Evolutionary conservation across 2,797 vertebrate genomes (phyloP).

Genomic region (Sebastes vulpes): DNA sequence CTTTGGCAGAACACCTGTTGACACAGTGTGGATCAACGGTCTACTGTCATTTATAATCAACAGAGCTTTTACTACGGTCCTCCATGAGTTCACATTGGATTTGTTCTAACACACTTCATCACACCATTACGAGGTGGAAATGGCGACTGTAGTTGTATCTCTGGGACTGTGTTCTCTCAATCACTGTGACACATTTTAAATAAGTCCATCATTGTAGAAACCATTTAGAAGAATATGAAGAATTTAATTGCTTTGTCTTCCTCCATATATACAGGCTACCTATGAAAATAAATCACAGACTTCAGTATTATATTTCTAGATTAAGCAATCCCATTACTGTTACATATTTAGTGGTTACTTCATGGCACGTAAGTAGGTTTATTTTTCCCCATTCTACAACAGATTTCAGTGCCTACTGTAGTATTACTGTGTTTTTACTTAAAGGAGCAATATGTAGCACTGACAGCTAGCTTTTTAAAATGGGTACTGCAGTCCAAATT

Average conservation of each 20-base stretch:
- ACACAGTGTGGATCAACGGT: slow-evolving; percentile 16
- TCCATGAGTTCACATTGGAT: not conserved
- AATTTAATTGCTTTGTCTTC: not conserved
- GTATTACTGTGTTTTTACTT: not conserved
- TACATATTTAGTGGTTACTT: not conserved
- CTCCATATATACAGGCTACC: not conserved
- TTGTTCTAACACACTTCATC: not conserved
- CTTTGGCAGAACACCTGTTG: slow-evolving; percentile 91
- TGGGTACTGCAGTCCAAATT: too few species aligned
- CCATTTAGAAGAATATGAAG: not conserved
- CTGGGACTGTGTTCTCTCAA: not conserved
- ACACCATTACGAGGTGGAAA: not conserved
- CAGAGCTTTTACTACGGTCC: not conserved
- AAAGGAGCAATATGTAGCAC: too few species aligned
- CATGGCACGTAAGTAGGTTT: not conserved
- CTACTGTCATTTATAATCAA: not conserved
- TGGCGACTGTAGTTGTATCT: not conserved
- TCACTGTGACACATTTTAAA: not conserved
- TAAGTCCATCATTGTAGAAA: not conserved
- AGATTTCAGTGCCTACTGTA: not conserved
- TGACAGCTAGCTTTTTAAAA: too few species aligned
- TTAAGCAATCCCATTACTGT: not conserved
- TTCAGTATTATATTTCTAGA: not conserved
- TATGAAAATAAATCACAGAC: not conserved
- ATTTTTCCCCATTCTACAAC: not conserved